phyloP scores from a whole-genome alignment of 1,140 invertebrate species.

The Tetragonula clypearis region DNA sequence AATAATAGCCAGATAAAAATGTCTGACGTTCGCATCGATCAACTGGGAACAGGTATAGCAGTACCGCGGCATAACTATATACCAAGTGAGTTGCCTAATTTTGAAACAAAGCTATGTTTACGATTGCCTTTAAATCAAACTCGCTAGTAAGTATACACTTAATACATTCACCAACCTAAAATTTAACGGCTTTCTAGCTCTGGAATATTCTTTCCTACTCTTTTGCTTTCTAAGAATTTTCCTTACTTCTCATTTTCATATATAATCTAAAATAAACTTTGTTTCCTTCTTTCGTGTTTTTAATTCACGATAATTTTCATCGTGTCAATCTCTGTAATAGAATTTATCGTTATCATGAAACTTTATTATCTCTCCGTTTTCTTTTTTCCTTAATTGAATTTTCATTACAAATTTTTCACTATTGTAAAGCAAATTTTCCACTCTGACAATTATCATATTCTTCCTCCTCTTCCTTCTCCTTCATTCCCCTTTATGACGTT shows the following conservation, averaged over 20 bases:
- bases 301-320: no score
- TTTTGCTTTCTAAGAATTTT: background rate
- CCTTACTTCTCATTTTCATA: background rate
- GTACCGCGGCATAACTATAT: background rate
- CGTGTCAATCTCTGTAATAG: no score
- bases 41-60: background rate
- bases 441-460: no score
- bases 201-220: background rate
- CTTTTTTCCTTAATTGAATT: background rate
- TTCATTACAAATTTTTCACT: no score
- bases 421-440: no score
- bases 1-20: constrained; percentile 2
- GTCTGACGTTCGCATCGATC: background rate
- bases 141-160: background rate
- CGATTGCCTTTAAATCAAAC: background rate
- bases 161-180: background rate
- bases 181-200: background rate
- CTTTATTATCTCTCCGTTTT: background rate
- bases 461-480: background rate
- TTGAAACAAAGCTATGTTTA: background rate
- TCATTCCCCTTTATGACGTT: background rate
- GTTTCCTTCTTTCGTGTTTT: no score
- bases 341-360: background rate
- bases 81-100: background rate
- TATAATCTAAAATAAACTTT: no score